A percentile compares a stretch with the other conserved stretches of the same genome.
Conservation (phyloP, 1,140 invertebrate species). For the Ditylenchus dipsaci region DNA sequence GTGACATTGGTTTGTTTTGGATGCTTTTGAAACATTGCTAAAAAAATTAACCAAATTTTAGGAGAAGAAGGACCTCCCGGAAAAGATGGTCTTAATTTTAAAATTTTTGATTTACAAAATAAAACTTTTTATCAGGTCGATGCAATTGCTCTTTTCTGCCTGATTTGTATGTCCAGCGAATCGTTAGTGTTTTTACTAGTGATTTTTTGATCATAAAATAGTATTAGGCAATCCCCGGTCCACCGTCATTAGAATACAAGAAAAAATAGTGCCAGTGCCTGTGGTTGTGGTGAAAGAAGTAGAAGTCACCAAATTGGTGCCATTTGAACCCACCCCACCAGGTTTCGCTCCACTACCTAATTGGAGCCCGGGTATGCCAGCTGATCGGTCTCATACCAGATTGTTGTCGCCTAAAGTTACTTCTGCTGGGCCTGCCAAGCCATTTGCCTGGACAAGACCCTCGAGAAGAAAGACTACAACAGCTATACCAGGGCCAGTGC, state of each 20-base stretch:
- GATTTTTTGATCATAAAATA: not conserved
- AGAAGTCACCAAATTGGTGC: constrained; percentile 55
- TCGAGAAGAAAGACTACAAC: constrained; percentile 4
- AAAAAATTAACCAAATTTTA: not conserved
- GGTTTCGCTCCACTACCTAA: constrained; percentile 53
- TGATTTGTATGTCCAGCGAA: constrained; percentile 53
- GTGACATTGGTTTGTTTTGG: not conserved
- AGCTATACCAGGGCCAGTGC: not conserved
- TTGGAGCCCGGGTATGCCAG: constrained; percentile 56
- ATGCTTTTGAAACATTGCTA: not conserved
- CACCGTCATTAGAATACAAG: constrained; percentile 54
- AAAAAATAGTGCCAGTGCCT: constrained; percentile 56
- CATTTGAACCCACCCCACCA: constrained; percentile 57
- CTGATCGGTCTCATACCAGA: constrained; percentile 47
- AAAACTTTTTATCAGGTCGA: constrained; percentile 15
- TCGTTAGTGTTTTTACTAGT: constrained; percentile 15
- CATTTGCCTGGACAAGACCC: constrained; percentile 21
- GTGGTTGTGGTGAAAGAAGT: constrained; percentile 57
- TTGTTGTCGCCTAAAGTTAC: constrained; percentile 27
- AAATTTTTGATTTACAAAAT: not conserved
- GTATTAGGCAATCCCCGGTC: constrained; percentile 39
- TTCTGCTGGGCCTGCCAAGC: constrained; percentile 6
- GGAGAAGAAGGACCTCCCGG: constrained; percentile 51
- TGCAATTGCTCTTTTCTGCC: constrained; percentile 55
- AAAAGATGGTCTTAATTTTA: constrained; percentile 27